Conservation (phyloP, 1,140 invertebrate species). For the Gryllus bimaculatus region DNA sequence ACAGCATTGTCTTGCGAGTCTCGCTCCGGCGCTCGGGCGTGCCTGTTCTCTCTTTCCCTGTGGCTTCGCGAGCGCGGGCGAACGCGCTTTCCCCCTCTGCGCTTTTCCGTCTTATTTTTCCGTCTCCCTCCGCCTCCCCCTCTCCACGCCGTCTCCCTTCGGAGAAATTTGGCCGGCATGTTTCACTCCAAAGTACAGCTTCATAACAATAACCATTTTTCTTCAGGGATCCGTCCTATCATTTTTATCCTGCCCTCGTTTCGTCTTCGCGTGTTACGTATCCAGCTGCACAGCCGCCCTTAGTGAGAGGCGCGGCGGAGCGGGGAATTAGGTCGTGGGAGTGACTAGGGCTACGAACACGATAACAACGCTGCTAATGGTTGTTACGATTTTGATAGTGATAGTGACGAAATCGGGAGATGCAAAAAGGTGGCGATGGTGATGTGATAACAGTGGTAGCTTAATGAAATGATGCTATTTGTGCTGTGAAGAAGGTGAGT, state of each 20-base stretch:
- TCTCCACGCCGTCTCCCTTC: background rate
- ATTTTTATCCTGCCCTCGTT: background rate
- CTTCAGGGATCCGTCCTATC: background rate
- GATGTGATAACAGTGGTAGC: too few species aligned
- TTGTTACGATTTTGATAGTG: too few species aligned
- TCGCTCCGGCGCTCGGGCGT: background rate
- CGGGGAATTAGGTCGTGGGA: background rate
- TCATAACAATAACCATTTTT: constrained; percentile 6
- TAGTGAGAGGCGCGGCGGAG: background rate
- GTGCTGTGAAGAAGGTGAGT: too few species aligned
- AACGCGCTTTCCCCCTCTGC: background rate
- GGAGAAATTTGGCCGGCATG: constrained; percentile 2
- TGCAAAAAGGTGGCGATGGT: too few species aligned
- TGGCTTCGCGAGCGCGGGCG: background rate
- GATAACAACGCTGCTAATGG: too few species aligned
- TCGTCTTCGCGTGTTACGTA: background rate
- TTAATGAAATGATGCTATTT: too few species aligned
- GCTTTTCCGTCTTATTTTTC: background rate
- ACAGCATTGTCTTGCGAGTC: background rate
- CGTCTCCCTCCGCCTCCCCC: background rate
- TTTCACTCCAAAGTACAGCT: constrained; percentile 1
- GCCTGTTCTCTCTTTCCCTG: background rate
- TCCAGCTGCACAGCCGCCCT: background rate
- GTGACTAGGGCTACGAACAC: background rate
- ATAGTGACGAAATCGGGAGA: too few species aligned